Base-by-base conservation (phyloP, 2,797 vertebrate genomes). In the Lophotriccus pileatus region DNA sequence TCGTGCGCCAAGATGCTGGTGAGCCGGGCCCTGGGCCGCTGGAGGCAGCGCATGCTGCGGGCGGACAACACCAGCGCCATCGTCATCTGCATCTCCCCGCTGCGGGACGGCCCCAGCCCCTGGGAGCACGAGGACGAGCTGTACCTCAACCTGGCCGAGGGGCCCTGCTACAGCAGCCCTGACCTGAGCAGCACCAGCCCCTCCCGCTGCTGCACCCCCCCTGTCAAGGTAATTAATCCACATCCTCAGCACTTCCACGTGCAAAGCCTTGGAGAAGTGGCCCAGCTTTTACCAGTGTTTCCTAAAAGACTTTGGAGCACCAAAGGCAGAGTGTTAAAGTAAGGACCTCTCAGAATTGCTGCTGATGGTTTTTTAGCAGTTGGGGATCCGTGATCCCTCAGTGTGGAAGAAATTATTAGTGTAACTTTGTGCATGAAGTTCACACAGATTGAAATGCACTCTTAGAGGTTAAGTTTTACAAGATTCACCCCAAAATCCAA, bases 31-130 rank as follows among this genome's bases (percentile, higher is more conserved):
- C 98, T 99, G 6, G 98, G 99, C 70, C 99, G 99, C 80, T 99
- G 99, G 99, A 97, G 99, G 87, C 99, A 99, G 39, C 99, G 99
- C 39, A 99, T 99, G 99, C 99, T 99, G 52, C 99, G 99, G 11
- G 99, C 99, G 1, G 99, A 99, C 97, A 99, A 99, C 97, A 99
- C 99, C 1, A 99, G 99, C 9, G 98, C 99, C 83, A 99, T 99
- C 12, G 99, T 99, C 15, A 98, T 99, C 97, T 98, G 99, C 90
- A 98, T 99, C 81, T 98, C 98, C 15, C 98, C 99, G 1, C 96
- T 96, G 9, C 98, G 96, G 4, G 25, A 7, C 36, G 37, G 58
- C 25, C 58, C 19, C 17, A 13, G 18, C 18, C 78, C 66, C 85
- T 91, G 97, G 64, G 95, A 96, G 73, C 90, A 97, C 23, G 97